Percentiles rank a stretch among this genome's conserved stretches.
Evolutionary conservation across 2,113 vertebrate species (phyloP).

Genomic region (Trinectes maculatus): DNA sequence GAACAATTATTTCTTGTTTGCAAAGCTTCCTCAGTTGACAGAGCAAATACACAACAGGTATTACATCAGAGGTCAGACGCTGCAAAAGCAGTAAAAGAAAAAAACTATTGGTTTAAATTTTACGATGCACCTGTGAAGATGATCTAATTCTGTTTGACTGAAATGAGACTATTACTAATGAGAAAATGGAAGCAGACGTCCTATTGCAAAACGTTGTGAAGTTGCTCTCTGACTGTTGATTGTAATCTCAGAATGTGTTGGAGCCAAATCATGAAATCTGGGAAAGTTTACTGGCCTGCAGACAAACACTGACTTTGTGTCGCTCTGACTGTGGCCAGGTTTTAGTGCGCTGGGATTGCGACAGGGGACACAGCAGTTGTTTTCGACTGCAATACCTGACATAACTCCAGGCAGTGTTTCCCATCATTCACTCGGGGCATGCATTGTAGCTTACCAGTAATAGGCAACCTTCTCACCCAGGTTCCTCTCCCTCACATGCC

Average conservation of each 20-base stretch:
- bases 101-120: no score
- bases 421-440: conserved; percentile 5
- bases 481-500: conserved; percentile 78
- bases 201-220: background rate
- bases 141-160: no score
- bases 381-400: conserved; percentile 48
- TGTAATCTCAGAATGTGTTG: background rate
- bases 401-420: conserved; percentile 27
- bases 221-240: background rate
- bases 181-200: no score
- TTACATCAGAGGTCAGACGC: background rate
- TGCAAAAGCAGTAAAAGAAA: background rate
- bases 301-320: conserved; percentile 7
- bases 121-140: no score
- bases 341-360: conserved; percentile 21
- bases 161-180: no score
- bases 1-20: conserved; percentile 32
- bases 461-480: conserved; percentile 83
- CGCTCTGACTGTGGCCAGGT: conserved; percentile 29
- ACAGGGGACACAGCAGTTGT: conserved; percentile 37
- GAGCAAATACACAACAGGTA: conserved; percentile 50
- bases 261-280: background rate
- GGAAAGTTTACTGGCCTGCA: background rate
- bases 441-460: conserved; percentile 81
- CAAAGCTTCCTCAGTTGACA: conserved; percentile 41